Evolutionary conservation across 2,113 vertebrate genomes (phyloP), one percentile per base, ranked within the genome.

Genomic region (Heliornis fulica): DNA sequence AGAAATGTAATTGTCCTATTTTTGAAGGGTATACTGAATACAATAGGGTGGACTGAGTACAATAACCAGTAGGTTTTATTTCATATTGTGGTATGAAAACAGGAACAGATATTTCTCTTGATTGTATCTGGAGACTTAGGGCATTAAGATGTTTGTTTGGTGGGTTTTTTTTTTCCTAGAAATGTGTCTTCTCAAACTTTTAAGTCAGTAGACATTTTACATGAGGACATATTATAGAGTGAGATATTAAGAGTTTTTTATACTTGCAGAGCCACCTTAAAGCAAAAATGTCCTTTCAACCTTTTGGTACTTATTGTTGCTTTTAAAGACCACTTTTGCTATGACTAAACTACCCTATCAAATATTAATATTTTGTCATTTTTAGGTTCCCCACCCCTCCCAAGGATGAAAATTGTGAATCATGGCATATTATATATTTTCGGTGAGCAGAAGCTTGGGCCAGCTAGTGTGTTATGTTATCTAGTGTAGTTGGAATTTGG

Each of bases 1-100:
- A 54, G 60, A 89, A 91, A 85, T 72, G 70, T 89, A 92, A 83
- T 68, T 91, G 83, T 95, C 59, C 70, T 83, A 11, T 71, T 89
- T 87, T 94, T 75, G 54, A 93, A 76, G 91, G 38, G 15, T 56
- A 46, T 48, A 25, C 20, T 20, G 48, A 38, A 80, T n/a, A n/a
- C n/a, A n/a, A n/a, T n/a, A n/a, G n/a, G n/a, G n/a, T n/a, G 65
- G 79, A 70, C 41, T 92, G 70, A 28, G 11, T 90, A 68, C 54
- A 80, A 19, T 76, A 79, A 65, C 76, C 34, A 34, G 79, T 83
- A 76, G 36, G 25, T 96, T 85, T 79, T 87, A 48, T 89, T 56
- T 89, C 25, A 15, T 86, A 46, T 51, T 81, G n/a, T 5, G 36
- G 15, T 74, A 80, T 60, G 72, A 51, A 85, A 87, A 87, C 60